These are phyloP conservation scores for Sardina pilchardus DNA, from an alignment of 2,113 vertebrate genomes.

Conservation along the genomic window DNA sequence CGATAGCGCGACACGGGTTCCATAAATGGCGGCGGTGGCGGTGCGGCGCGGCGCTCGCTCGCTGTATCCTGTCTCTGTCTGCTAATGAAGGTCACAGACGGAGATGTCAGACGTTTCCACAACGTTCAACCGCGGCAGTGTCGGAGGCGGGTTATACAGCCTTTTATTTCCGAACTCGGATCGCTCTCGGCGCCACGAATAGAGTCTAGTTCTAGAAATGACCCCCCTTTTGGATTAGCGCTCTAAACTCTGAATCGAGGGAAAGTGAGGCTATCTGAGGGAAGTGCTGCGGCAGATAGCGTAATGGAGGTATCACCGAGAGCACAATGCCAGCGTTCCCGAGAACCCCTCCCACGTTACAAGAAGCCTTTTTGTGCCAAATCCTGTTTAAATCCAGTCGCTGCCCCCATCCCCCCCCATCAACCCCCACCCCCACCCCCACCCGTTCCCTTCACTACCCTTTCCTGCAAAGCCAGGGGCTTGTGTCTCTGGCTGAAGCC, in stretches of 20 bases:
- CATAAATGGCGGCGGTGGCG: neutral
- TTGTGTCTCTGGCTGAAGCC: slow-evolving; percentile 41
- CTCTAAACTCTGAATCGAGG: neutral
- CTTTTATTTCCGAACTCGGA: neutral
- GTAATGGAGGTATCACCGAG: neutral
- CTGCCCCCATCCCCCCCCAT: neutral
- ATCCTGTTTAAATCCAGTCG: neutral
- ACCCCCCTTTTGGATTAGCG: neutral
- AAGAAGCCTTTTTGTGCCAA: slow-evolving; percentile 10
- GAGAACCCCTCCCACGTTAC: neutral
- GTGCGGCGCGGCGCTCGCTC: too few species aligned
- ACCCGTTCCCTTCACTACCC: neutral
- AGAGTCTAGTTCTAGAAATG: neutral
- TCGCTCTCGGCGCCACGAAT: neutral
- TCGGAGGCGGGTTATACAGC: neutral
- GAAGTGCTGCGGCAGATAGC: neutral
- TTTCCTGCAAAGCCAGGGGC: neutral
- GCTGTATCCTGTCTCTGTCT: neutral
- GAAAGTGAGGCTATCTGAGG: neutral
- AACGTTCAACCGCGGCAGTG: neutral
- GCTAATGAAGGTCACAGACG: slow-evolving; percentile 11
- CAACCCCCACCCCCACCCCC: neutral
- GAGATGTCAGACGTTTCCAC: neutral
- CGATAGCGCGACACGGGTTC: neutral
- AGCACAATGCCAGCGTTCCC: neutral